phyloP scores from a whole-genome alignment of 2,888 invertebrate genomes.

The Bimastos eiseni region DNA sequence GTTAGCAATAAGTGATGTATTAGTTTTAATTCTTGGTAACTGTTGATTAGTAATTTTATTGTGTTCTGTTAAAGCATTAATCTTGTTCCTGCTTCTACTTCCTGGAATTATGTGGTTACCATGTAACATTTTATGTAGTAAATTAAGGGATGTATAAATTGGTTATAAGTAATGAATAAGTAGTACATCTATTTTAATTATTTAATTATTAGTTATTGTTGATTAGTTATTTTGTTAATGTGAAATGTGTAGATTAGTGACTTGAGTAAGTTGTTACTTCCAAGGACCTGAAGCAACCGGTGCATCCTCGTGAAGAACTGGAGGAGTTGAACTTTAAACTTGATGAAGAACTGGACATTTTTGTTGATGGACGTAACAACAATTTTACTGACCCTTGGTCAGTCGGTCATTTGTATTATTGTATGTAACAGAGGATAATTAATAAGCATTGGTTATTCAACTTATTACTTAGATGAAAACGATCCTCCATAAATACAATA shows the following conservation, averaged over 20 bases:
- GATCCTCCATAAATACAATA: background rate
- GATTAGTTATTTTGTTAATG: background rate
- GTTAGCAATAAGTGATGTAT: too few species aligned
- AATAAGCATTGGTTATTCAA: background rate
- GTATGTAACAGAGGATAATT: too few species aligned
- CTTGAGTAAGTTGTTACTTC: background rate
- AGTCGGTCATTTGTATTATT: background rate
- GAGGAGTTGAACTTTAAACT: conserved; percentile 95
- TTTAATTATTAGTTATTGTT: background rate
- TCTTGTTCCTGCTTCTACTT: background rate
- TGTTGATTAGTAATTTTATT: too few species aligned
- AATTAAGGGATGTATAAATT: too few species aligned
- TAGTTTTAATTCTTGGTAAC: too few species aligned
- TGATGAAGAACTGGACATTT: conserved; percentile 85
- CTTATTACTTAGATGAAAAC: background rate
- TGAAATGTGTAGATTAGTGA: background rate
- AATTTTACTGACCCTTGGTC: conserved; percentile 59
- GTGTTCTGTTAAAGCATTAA: background rate
- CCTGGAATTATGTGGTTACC: background rate
- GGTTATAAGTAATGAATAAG: background rate
- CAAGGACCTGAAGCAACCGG: background rate
- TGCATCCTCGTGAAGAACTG: conserved; percentile 60
- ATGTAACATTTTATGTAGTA: background rate
- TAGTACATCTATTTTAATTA: background rate
- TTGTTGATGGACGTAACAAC: conserved; percentile 55